Conservation (phyloP, 2,797 vertebrate species). For the Nothura maculosa region DNA sequence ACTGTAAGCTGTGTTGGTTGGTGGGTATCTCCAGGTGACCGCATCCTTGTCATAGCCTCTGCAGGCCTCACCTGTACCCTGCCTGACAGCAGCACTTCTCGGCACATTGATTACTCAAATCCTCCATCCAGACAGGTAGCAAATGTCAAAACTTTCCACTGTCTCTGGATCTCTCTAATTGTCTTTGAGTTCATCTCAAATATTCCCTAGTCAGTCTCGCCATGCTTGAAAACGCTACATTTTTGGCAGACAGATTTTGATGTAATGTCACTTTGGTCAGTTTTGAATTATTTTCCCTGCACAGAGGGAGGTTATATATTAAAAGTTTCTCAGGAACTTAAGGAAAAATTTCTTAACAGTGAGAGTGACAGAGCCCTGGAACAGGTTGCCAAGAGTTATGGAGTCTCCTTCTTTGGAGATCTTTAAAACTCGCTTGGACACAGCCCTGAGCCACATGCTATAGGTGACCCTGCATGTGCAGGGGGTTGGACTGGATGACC, state of each 20-base stretch:
- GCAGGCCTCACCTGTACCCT: background rate
- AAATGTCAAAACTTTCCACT: background rate
- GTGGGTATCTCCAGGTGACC: background rate
- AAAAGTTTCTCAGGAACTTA: too few relatives aligned
- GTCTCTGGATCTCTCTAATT: background rate
- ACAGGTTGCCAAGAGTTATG: too few relatives aligned
- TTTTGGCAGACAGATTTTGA: background rate
- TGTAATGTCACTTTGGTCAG: background rate
- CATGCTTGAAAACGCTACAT: background rate
- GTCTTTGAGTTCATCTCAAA: background rate
- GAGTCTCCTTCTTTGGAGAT: too few relatives aligned
- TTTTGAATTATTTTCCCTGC: background rate
- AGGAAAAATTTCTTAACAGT: too few relatives aligned
- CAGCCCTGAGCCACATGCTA: too few relatives aligned
- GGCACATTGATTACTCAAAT: background rate
- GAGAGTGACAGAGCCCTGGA: too few relatives aligned
- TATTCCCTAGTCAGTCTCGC: background rate
- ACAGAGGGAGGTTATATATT: background rate
- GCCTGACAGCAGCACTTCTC: background rate
- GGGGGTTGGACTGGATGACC: too few relatives aligned
- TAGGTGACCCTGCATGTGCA: too few relatives aligned
- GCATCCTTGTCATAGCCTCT: background rate
- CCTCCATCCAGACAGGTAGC: background rate
- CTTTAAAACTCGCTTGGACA: too few relatives aligned
- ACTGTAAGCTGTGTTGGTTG: accelerated